These are phyloP conservation scores for Sebastes cheni DNA, from an alignment of 2,797 vertebrate species.

Conservation along the genomic window DNA sequence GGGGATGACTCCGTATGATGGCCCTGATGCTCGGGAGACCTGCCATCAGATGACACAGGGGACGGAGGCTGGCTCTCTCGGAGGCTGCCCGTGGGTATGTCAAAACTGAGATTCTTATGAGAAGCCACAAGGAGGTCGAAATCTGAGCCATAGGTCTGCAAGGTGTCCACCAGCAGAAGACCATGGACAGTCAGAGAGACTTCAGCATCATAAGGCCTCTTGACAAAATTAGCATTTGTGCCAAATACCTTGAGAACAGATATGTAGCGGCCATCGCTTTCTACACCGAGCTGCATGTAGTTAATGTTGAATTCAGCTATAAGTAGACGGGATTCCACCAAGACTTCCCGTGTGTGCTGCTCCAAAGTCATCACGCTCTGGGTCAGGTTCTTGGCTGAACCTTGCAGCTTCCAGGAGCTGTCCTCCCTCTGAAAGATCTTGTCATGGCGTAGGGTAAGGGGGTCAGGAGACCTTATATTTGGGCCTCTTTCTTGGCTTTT, in stretches of 20 bases:
- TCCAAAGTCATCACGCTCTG: slow-evolving; percentile 94
- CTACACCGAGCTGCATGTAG: slow-evolving; percentile 96
- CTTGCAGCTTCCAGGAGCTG: slow-evolving; percentile 89
- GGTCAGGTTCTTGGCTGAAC: slow-evolving; percentile 91
- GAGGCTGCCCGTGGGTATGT: slow-evolving; percentile 93
- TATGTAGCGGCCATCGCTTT: slow-evolving; percentile 94
- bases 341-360: slow-evolving; percentile 93
- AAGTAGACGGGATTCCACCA: slow-evolving; percentile 95
- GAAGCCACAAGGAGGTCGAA: slow-evolving; percentile 98
- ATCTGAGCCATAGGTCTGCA: slow-evolving; percentile 96
- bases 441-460: slow-evolving; percentile 85
- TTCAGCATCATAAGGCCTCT: slow-evolving; percentile 94
- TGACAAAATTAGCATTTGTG: slow-evolving; percentile 95
- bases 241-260: slow-evolving; percentile 98
- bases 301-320: slow-evolving; percentile 96
- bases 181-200: slow-evolving; percentile 96
- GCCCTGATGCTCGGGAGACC: slow-evolving; percentile 66
- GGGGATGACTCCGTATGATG: slow-evolving; percentile 43
- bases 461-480: slow-evolving; percentile 77
- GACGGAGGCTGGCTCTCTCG: slow-evolving; percentile 91
- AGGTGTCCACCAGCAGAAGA: slow-evolving; percentile 93
- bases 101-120: slow-evolving; percentile 96
- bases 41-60: slow-evolving; percentile 76
- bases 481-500: slow-evolving; percentile 36
- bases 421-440: slow-evolving; percentile 89